These are phyloP conservation scores for Bhutanitis thaidina DNA, from an alignment of 2,888 invertebrate genomes.

Conservation along the genomic window DNA sequence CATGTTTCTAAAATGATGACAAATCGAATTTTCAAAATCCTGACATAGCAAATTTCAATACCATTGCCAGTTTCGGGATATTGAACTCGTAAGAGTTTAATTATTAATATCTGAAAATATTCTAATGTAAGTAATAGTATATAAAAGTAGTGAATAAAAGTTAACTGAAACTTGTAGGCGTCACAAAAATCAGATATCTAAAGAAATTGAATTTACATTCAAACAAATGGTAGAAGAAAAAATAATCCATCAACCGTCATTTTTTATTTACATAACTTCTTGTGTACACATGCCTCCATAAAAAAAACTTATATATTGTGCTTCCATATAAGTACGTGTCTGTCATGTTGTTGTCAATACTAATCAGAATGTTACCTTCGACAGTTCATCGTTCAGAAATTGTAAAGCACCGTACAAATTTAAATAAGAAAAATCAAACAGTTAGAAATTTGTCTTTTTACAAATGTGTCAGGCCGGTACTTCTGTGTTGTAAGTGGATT, in stretches of 20 bases:
- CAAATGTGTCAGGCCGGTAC: constrained; percentile 16
- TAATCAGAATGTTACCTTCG: not conserved
- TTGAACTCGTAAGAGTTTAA: too few species aligned
- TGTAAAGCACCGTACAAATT: not conserved
- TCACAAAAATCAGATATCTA: too few species aligned
- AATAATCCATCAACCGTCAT: not conserved
- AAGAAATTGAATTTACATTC: too few species aligned
- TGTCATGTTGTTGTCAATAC: not conserved
- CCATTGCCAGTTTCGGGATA: too few species aligned
- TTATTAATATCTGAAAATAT: too few species aligned
- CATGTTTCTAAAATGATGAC: too few species aligned
- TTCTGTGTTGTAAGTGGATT: constrained; percentile 9
- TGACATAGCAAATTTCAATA: too few species aligned
- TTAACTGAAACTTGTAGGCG: too few species aligned
- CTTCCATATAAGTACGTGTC: not conserved
- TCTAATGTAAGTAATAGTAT: too few species aligned
- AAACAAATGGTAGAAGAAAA: not conserved
- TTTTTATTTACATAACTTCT: not conserved
- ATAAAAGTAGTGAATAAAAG: too few species aligned
- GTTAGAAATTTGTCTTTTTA: not conserved
- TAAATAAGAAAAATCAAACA: not conserved
- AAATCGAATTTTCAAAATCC: too few species aligned
- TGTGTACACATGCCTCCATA: not conserved
- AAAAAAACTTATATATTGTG: too few species aligned
- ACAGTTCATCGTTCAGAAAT: not conserved